Evolutionary conservation across 2,113 vertebrate genomes (phyloP), one percentile per base, ranked within the genome.

Genomic region (Nibea coibor): DNA sequence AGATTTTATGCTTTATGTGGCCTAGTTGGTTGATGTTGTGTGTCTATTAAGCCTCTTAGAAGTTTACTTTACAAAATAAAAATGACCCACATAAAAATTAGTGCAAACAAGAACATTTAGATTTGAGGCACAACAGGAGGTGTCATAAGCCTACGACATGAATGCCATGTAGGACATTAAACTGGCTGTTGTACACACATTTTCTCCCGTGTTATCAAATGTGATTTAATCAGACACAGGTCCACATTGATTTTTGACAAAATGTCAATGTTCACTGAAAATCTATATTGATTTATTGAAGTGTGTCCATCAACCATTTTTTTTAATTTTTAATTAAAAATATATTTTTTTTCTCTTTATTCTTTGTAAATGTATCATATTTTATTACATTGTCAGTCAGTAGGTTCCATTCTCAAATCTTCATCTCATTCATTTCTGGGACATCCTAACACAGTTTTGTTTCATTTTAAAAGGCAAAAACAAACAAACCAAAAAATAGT

Each of bases 1-100:
- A 43, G 78, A 56, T 86, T 74, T 79, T 69, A 69, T 80, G 57
- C 74, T 58, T 67, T 51, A 74, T 64, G 71, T 57, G 87, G 22
- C 83, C 61, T 47, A 73, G 35, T 83, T 89, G 64, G 79, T 80
- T 84, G 69, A 78, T 82, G 87, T 42, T 77, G 80, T 47, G 54
- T 86, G 84, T 76, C 84, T 73, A 28, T 79, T 48, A 63, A 75
- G 65, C 43, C 31, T 54, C 43, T 57, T 66, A 53, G 26, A 76
- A 65, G 66, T 72, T 65, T 47, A 80, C 43, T 59, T 54, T 4
- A 42, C 78, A 56, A 73, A 86, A 85, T 69, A 56, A 54, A 61
- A 70, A 17, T 75, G 75, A 78, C 73, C 70, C 58, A 53, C 45
- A 81, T n/a, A 79, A 72, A 75, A 61, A 57, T 39, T 43, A 70